Conservation (phyloP, 1,140 invertebrate species). For the Coenobita brevimanus region DNA sequence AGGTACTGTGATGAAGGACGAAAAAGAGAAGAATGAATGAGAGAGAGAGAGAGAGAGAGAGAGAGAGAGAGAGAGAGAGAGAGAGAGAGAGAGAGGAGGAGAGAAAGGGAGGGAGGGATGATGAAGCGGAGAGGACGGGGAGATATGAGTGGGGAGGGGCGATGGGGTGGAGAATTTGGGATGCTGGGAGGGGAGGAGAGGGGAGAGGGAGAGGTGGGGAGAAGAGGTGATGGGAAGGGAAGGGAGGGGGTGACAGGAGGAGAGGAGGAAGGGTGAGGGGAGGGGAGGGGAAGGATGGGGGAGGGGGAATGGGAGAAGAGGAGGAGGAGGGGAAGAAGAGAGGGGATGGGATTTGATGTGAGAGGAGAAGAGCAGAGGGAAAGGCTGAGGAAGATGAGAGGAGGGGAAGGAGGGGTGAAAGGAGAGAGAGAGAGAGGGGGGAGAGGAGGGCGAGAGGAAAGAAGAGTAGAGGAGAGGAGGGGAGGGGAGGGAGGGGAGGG, state of each 20-base stretch:
- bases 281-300: no score
- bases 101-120: neutral
- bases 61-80: neutral
- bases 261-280: neutral
- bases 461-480: no score
- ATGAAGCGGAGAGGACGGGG: neutral
- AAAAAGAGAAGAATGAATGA: neutral
- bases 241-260: neutral
- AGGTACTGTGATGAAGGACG: neutral
- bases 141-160: no score
- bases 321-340: neutral
- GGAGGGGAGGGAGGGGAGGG: no score
- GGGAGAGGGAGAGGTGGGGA: neutral
- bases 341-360: neutral
- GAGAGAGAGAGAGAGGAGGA: neutral
- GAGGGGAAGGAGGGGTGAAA: neutral
- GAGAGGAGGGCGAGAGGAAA: no score
- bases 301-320: neutral
- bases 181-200: neutral
- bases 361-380: slow-evolving; percentile 28
- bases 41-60: neutral
- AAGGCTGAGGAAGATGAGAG: neutral
- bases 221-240: neutral
- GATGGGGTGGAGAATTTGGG: neutral
- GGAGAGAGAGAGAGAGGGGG: neutral